Evolutionary conservation across 2,888 invertebrate genomes (phyloP), one percentile per base, ranked within the genome.

Genomic region (Drosophila colorata): DNA sequence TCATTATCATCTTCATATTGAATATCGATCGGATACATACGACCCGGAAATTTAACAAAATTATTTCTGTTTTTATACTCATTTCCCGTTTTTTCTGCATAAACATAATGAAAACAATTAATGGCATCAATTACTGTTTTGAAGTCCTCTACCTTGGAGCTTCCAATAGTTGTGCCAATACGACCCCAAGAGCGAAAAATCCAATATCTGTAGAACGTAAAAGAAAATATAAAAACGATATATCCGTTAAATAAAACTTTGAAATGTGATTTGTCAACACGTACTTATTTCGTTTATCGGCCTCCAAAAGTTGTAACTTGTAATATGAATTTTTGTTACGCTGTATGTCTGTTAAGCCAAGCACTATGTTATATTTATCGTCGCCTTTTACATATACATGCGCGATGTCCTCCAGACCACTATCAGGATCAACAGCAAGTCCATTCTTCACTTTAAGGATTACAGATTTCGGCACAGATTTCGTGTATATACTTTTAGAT

Each of bases 121-220:
- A 95, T 93, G 0, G 97, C 97, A 0, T 94, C 93, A 0, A 93
- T 74, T 2, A 94, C 80, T 0, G 92, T 90, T 0, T 52, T 23
- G 81, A 93, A 93, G 0, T 90, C 76, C 28, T 95, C 95, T 2
- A 95, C 72, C 89, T 95, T 96, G 25, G 92, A 94, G 14, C 94
- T 94, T 5, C 99, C 99, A 82, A 98, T 97, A 0, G 95, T 96
- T 0, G 99, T 99, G 4, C 99, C 99, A 78, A 99, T 98, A 64
- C 99, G 95, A 11, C 99, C 99, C 99, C 99, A 99, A 0, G 98
- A 94, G 14, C 98, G 95, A 93, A 97, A 98, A 25, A 98, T 89
- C 95, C 95, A 97, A 92, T 93, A 96, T 69, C 95, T 95, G 43
- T 16, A 47, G 18, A 43, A 23, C 23, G 35, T 9, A 28, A 5